These are phyloP conservation scores for Myotis daubentonii DNA, from an alignment of 2,797 vertebrate genomes.

Conservation along the genomic window DNA sequence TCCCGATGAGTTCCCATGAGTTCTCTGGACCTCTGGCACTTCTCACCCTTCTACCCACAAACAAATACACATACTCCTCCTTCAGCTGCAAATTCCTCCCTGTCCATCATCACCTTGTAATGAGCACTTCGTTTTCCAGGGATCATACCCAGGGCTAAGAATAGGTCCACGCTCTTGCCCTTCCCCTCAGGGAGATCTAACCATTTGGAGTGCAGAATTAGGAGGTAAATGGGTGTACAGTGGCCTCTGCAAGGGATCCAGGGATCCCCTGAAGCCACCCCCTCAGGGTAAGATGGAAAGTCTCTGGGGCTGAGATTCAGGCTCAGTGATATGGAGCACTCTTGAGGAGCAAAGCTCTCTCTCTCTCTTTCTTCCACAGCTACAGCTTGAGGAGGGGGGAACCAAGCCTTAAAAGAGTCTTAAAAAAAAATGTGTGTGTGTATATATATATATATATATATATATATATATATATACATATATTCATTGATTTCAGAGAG, in stretches of 20 bases:
- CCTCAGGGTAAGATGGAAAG: background rate
- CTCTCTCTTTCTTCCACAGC: background rate
- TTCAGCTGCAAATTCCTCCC: constrained; percentile 55
- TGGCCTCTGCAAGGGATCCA: background rate
- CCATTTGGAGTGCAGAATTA: background rate
- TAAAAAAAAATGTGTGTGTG: no score
- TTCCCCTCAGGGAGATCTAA: background rate
- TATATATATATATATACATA: no score
- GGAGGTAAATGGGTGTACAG: background rate
- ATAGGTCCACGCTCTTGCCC: constrained; percentile 23
- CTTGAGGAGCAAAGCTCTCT: background rate
- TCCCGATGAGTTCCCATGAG: background rate
- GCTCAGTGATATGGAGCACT: background rate
- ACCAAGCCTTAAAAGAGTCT: background rate
- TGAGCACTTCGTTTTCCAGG: constrained; percentile 64
- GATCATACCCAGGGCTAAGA: constrained; percentile 48
- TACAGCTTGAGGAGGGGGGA: background rate
- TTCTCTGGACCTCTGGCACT: background rate
- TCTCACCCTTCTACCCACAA: background rate
- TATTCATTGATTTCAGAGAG: background rate
- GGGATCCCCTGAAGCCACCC: background rate
- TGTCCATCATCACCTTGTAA: constrained; percentile 68
- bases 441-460: no score
- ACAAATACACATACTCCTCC: constrained; percentile 31
- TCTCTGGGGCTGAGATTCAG: background rate